Base-by-base conservation (phyloP, 2,797 vertebrate genomes). In the Cephalopachus bancanus region DNA sequence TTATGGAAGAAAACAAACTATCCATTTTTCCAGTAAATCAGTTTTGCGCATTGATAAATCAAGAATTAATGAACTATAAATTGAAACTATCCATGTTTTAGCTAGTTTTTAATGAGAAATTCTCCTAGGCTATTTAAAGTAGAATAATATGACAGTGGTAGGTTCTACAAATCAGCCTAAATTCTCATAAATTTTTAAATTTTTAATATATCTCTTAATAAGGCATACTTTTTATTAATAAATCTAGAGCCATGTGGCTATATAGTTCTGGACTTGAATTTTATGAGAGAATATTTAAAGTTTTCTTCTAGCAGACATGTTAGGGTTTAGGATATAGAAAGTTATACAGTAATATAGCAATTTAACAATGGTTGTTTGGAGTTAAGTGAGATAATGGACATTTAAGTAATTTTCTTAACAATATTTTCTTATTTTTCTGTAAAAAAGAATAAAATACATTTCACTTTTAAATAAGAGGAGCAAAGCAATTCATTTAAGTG, bases 91-190 rank as follows among this genome's bases (percentile, higher is more conserved):
- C 12, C 26, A 67, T 69, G 16, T 78, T 67, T 76, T 94, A 78
- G 24, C 67, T 91, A 67, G 17, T 75, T 83, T 96, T 92, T 89
- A 91, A 83, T 84, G 64, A 78, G n/a, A 22, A 93, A 91, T 96
- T 78, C 10, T 87, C 57, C 22, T 57, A 33, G 49, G 10, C 89
- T 49, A 94, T 14, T 96, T 80, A 85, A 95, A 80, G 22, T 60
- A 3, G 11, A 92, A 86, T 57, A 83, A 72, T 83, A 51, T 53
- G 22, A 83, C 95, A 92, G 20, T 59, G 6, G 8, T 17, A 51
- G 71, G 7, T 89, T 75, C 53, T 88, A 51, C 28, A 87, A 76
- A 33, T 94, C 65, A 89, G 14, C 1, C n/a, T 79, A 1, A 96
- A 53, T 69, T 83, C 12, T 62, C 74, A 72, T 33, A n/a, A 64